These are phyloP conservation scores for Epirrhoe alternata DNA, from an alignment of 2,888 invertebrate genomes.

Conservation along the genomic window DNA sequence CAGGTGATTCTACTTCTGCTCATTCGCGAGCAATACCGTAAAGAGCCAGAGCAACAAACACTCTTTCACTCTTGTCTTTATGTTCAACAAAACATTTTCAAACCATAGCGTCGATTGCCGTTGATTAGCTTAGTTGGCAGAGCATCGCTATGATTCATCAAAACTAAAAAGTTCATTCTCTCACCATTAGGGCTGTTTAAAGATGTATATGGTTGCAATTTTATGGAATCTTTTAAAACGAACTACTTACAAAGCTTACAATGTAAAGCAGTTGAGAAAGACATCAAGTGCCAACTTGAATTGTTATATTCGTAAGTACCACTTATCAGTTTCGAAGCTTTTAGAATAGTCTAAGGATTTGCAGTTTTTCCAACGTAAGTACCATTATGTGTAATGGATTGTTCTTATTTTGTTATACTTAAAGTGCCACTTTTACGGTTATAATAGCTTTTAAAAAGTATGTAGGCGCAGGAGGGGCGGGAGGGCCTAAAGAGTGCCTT, in stretches of 20 bases:
- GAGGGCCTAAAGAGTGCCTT: too few relatives aligned
- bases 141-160: background rate
- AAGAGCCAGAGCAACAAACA: too few relatives aligned
- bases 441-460: constrained; percentile 15
- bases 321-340: constrained; percentile 27
- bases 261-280: background rate
- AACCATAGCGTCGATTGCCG: too few relatives aligned
- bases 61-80: too few relatives aligned
- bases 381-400: constrained; percentile 25
- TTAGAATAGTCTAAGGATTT: constrained; percentile 15
- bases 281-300: constrained; percentile 14
- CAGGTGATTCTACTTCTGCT: too few relatives aligned
- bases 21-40: too few relatives aligned
- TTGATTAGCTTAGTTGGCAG: background rate
- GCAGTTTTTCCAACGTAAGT: constrained; percentile 23
- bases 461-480: too few relatives aligned
- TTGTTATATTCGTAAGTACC: constrained; percentile 15
- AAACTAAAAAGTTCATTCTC: too few relatives aligned
- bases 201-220: too few relatives aligned
- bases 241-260: background rate
- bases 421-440: constrained; percentile 11
- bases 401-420: constrained; percentile 18
- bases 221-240: too few relatives aligned
- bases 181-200: too few relatives aligned
- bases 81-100: too few relatives aligned